Conservation (phyloP, 2,113 vertebrate species). For the Tursiops truncatus region DNA sequence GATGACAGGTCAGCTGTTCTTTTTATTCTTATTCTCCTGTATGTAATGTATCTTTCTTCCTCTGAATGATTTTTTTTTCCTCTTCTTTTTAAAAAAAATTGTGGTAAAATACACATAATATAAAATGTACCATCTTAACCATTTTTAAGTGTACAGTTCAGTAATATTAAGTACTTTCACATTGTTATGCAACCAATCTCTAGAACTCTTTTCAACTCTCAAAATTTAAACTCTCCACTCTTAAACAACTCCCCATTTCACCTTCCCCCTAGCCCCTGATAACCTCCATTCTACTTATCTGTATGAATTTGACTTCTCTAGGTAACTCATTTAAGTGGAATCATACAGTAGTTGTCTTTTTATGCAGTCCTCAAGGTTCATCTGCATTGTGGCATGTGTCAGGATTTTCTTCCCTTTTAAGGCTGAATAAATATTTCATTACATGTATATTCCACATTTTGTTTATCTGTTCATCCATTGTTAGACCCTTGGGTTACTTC, state of each 20-base stretch:
- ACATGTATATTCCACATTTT: not conserved
- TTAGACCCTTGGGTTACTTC: not conserved
- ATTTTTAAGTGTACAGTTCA: not conserved
- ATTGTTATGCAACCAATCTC: not conserved
- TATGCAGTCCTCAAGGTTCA: not conserved
- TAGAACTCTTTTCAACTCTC: not conserved
- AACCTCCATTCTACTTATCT: not conserved
- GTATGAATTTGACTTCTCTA: not conserved
- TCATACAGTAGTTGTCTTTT: not conserved
- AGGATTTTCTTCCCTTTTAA: not conserved
- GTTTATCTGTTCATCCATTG: too few relatives aligned
- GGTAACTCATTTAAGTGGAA: not conserved
- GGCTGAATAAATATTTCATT: not conserved
- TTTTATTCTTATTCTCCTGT: not conserved
- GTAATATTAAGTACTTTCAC: not conserved
- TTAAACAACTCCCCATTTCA: not conserved
- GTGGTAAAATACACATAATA: not conserved
- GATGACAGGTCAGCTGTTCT: not conserved
- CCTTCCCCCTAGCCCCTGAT: not conserved
- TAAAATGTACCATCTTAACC: not conserved
- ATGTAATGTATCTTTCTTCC: not conserved
- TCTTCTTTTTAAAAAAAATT: not conserved
- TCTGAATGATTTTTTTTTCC: not conserved
- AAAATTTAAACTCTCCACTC: not conserved
- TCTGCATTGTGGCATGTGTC: not conserved